Evolutionary conservation across 2,888 invertebrate species (phyloP), one percentile per base, ranked within the genome.

Genomic region (Sussaba pulchella): DNA sequence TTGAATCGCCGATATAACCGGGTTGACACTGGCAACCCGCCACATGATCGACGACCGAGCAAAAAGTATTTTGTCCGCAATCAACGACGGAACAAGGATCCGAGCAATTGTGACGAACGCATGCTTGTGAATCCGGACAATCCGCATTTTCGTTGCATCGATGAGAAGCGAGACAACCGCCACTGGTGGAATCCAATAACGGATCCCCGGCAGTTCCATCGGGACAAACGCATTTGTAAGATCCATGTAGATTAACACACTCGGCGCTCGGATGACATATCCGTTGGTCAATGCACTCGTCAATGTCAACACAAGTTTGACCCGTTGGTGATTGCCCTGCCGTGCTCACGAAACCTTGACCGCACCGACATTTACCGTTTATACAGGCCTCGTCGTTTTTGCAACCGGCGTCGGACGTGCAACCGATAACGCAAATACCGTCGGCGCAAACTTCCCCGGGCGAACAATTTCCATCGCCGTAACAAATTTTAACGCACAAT

Each of bases 401-500:
- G 88, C 98, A 98, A 88, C 98, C 98, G 1, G 95, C 94, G 89
- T 97, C 97, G 0, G 95, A 94, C 79, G 95, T 95, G 89, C 98
- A 98, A 5, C 98, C 98, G 1, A 96, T 94, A 88, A 96, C 95
- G 88, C 98, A 98, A 50, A 95, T 94, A 69, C 98, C 97, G 81
- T 95, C 95, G 83, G 95, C 95, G 86, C 98, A 98, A 77, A 98
- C 95, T 93, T 98, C 98, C 63, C 98, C 98, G 1, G 97, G 96
- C 86, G 98, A 93, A 88, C 98, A 98, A 89, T 98, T 98, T 88
- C 96, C 97, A 90, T 97, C 97, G 9, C 96, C 95, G 89, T 97
- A 97, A 90, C 98, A 98, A 41, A 98, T 95, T 93, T 97, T 98
- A 19, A 95, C 94, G 88, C 98, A 98, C 83, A 96, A 94, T 83